Conservation (phyloP, 2,113 vertebrate genomes). For the Emberiza fucata region DNA sequence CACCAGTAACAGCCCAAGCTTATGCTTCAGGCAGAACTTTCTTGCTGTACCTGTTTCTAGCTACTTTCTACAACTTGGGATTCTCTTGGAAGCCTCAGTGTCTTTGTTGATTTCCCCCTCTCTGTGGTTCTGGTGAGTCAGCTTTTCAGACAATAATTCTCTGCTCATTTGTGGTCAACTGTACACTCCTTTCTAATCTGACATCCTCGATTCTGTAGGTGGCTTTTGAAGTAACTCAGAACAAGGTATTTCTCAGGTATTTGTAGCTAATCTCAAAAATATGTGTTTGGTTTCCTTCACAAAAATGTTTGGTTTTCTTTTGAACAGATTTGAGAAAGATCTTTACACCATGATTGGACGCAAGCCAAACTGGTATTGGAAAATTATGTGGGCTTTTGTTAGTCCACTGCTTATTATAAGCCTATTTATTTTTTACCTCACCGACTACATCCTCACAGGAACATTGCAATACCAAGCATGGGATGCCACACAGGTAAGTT, state of each 20-base stretch:
- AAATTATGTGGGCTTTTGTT: constrained; percentile 79
- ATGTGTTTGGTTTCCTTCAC: rapidly evolving
- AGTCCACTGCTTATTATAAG: constrained; percentile 85
- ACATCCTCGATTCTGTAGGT: background rate
- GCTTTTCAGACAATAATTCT: background rate
- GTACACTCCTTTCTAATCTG: background rate
- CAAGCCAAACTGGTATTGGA: constrained; percentile 85
- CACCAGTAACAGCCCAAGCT: rapidly evolving
- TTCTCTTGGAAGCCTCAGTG: background rate
- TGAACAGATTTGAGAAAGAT: constrained; percentile 86
- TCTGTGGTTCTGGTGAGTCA: background rate
- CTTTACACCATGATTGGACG: constrained; percentile 85
- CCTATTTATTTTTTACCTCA: constrained; percentile 86
- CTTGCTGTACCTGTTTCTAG: background rate
- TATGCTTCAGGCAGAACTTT: background rate
- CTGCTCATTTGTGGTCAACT: background rate
- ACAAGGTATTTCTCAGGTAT: background rate
- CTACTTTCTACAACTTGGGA: background rate
- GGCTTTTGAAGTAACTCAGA: background rate
- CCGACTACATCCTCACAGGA: constrained; percentile 84
- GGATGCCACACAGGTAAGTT: constrained; percentile 82
- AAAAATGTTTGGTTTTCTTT: background rate
- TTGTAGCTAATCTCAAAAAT: background rate
- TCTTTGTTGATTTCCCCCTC: background rate
- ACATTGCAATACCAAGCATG: constrained; percentile 88